phyloP scores from a whole-genome alignment of 2,797 vertebrate species.

The Pyrocephalus nanus region DNA sequence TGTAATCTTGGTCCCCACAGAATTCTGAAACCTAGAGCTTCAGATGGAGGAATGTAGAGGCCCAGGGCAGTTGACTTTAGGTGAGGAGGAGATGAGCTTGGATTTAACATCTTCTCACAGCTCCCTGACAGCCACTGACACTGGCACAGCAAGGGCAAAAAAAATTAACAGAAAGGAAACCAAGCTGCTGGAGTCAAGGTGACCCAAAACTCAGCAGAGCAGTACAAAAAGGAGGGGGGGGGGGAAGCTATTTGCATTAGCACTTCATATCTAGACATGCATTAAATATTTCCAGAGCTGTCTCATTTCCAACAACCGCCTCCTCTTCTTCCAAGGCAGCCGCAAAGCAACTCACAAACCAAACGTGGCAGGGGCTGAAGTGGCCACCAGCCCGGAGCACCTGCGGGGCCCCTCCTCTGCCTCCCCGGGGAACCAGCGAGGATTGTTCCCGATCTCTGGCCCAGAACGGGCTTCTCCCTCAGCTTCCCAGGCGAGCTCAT shows the following conservation, averaged over 20 bases:
- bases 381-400: background rate
- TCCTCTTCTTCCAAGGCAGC: background rate
- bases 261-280: background rate
- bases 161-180: background rate
- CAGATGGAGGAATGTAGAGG: background rate
- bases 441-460: accelerated
- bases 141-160: background rate
- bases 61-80: too few species aligned
- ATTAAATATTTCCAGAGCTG: background rate
- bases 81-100: background rate
- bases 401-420: background rate
- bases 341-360: background rate
- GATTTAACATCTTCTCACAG: background rate
- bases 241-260: background rate
- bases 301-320: background rate
- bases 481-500: background rate
- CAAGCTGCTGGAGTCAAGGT: background rate
- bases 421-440: accelerated
- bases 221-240: accelerated
- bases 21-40: background rate
- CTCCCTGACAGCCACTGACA: background rate
- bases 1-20: background rate
- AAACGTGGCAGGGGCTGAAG: background rate
- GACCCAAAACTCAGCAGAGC: background rate
- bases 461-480: background rate